Base-by-base conservation (phyloP, 1,140 invertebrate species). In the Drosophila neocordata region DNA sequence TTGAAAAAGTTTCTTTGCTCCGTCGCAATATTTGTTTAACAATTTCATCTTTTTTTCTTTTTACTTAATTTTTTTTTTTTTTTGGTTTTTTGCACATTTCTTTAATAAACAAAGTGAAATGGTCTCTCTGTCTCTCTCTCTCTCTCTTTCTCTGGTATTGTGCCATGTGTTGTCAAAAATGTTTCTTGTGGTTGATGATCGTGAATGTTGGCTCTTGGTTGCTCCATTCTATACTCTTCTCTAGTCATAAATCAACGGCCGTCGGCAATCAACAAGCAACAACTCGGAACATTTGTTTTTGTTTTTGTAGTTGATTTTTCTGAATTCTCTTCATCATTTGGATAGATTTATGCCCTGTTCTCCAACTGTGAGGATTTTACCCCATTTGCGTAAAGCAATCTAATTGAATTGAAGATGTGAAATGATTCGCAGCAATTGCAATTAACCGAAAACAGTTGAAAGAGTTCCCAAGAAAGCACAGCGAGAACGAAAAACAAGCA, bases 81-180 rank as follows among this genome's bases (percentile, higher is more conserved):
- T 24, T 27, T 69, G 38, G 8, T 38, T 65, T 73, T 66, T 66
- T 74, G 71, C 71, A 62, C 64, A 74, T 75, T 68, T 74, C 71
- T 74, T 74, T 75, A 75, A 75, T 75, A 65, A 74, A 75, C 51
- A 75, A 75, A 60, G 27, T 57, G 34, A 62, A 75, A 75, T 75
- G 72, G 72, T 75, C 61, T 35, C 22, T 48, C 22, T 24, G 22
- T n/a, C 22, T 24, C 22, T n/a, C n/a, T n/a, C n/a, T n/a, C n/a
- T n/a, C n/a, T n/a, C n/a, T n/a, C n/a, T n/a, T n/a, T n/a, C n/a
- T n/a, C n/a, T n/a, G n/a, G 24, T 18, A 6, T 31, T 31, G 22
- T 6, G 31, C 37, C 71, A 75, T 75, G 65, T 74, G 72, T 74
- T 74, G 71, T 75, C 64, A 65, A 73, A 56, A 73, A 73, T 73